phyloP scores from a whole-genome alignment of 2,888 invertebrate genomes.

The Calliopum simillimum region DNA sequence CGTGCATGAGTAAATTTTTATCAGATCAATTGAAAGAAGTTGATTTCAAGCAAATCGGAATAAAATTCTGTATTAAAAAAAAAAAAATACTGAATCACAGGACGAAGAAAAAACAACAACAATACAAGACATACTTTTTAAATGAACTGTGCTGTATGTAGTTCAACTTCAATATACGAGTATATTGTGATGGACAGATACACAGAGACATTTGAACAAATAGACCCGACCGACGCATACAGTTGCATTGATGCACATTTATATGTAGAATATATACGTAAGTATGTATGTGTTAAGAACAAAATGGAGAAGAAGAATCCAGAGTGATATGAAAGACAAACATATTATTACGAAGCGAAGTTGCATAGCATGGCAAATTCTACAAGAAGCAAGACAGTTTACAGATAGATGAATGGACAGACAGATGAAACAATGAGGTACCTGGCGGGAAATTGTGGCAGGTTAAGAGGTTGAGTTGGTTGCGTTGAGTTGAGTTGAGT shows the following conservation, averaged over 20 bases:
- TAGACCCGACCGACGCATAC: neutral
- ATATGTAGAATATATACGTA: neutral
- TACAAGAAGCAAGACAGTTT: constrained; percentile 13
- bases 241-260: constrained; percentile 10
- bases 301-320: too few relatives aligned
- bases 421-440: neutral
- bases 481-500: too few relatives aligned
- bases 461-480: too few relatives aligned
- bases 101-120: constrained; percentile 7
- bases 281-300: too few relatives aligned
- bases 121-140: neutral
- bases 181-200: constrained; percentile 17
- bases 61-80: constrained; percentile 4
- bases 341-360: constrained; percentile 17
- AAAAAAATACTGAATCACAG: neutral
- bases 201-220: constrained; percentile 8
- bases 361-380: constrained; percentile 12
- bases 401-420: constrained; percentile 8
- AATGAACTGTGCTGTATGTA: neutral
- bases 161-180: neutral
- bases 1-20: constrained; percentile 18
- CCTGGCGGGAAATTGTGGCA: neutral
- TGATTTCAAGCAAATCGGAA: constrained; percentile 18
- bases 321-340: constrained; percentile 15
- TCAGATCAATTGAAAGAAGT: constrained; percentile 7